phyloP scores from a whole-genome alignment of 2,113 vertebrate species.

The Dromiciops gliroides region DNA sequence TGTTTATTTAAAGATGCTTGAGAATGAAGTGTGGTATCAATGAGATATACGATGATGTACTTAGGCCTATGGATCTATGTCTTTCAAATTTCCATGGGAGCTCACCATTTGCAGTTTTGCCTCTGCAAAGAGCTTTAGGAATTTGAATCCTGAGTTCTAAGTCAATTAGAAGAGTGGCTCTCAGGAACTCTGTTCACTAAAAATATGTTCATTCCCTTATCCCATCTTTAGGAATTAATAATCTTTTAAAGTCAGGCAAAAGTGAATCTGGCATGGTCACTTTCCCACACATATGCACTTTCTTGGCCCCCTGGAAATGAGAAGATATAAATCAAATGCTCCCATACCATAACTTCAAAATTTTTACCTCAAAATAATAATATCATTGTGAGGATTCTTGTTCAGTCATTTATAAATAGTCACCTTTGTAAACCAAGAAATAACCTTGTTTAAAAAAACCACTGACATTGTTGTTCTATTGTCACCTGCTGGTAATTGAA shows the following conservation, averaged over 20 bases:
- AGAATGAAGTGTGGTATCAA: neutral
- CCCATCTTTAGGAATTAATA: conserved; percentile 24
- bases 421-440: conserved; percentile 85
- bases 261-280: conserved; percentile 46
- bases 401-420: conserved; percentile 83
- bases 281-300: conserved; percentile 20
- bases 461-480: conserved; percentile 82
- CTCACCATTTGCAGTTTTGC: neutral
- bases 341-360: conserved; percentile 56
- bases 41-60: neutral
- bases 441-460: conserved; percentile 82
- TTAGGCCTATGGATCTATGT: neutral
- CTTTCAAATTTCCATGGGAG: neutral
- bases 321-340: conserved; percentile 64
- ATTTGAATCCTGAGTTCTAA: neutral
- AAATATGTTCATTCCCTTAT: conserved; percentile 1
- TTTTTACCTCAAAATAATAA: conserved; percentile 74
- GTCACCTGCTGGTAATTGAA: conserved; percentile 86
- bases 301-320: conserved; percentile 48
- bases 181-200: conserved; percentile 10
- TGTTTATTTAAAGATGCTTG: neutral
- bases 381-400: conserved; percentile 77
- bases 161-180: conserved; percentile 39
- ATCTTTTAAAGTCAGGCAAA: conserved; percentile 4
- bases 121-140: neutral